Percentiles rank a stretch among this genome's conserved stretches.
phyloP scores from a whole-genome alignment of 53 echinoderm and acorn worm species.

The Apostichopus leukothele region DNA sequence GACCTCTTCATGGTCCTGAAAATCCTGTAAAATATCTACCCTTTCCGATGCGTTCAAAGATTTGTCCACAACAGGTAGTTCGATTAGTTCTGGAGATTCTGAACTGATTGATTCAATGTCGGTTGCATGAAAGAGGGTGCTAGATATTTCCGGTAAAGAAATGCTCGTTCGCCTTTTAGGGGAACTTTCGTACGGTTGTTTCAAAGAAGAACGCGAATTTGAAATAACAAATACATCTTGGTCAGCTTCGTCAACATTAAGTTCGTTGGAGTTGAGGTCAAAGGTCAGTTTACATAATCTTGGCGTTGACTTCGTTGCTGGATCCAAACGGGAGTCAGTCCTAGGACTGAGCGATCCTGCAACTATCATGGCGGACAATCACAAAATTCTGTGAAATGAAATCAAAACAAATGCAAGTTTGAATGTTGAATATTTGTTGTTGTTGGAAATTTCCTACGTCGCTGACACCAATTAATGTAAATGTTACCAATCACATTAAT shows the following conservation, averaged over 20 bases:
- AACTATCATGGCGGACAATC: constrained; percentile 53
- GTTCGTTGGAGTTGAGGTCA: not conserved
- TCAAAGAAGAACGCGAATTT: constrained; percentile 2
- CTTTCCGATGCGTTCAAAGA: not conserved
- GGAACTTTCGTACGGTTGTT: not conserved
- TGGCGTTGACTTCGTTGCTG: constrained; percentile 8
- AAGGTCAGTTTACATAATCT: constrained; percentile 14
- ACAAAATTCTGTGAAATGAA: too few relatives aligned
- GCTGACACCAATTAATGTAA: too few relatives aligned
- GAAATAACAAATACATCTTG: constrained; percentile 8
- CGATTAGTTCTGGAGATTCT: not conserved
- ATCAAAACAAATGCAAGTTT: too few relatives aligned
- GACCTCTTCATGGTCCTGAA: not conserved
- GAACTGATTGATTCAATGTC: not conserved
- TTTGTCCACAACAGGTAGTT: not conserved
- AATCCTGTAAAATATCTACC: not conserved
- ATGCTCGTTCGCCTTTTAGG: constrained; percentile 8
- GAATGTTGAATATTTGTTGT: too few relatives aligned
- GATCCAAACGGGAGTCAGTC: constrained; percentile 61
- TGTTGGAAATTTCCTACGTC: too few relatives aligned
- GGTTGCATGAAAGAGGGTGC: constrained; percentile 23
- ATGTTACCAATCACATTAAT: too few relatives aligned
- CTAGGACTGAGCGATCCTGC: constrained; percentile 62
- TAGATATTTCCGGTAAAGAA: constrained; percentile 38
- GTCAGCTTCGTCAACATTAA: not conserved